These are phyloP conservation scores for Boloria selene DNA, from an alignment of 2,888 invertebrate genomes.

Conservation along the genomic window DNA sequence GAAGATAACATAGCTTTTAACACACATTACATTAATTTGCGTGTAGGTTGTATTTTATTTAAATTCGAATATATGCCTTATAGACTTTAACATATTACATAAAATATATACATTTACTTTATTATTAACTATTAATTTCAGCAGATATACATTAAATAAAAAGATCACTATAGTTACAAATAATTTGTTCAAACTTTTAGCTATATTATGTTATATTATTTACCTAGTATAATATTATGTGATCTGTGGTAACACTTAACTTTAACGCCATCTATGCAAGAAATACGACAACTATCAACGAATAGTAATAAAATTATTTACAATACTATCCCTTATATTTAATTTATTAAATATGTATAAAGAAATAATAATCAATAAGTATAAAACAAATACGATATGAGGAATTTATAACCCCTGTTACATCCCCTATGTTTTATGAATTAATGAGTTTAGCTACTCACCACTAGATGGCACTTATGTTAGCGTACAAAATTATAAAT, in stretches of 20 bases:
- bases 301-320: not conserved
- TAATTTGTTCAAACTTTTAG: too few relatives aligned
- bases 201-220: too few relatives aligned
- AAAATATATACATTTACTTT: not conserved
- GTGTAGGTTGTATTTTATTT: slow-evolving; percentile 9
- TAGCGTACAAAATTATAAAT: not conserved
- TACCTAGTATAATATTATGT: too few relatives aligned
- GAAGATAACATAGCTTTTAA: slow-evolving; percentile 3
- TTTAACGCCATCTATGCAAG: slow-evolving; percentile 32
- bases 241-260: too few relatives aligned
- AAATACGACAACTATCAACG: not conserved
- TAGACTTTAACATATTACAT: not conserved
- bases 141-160: too few relatives aligned
- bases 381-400: not conserved
- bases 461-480: slow-evolving; percentile 60
- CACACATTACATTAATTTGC: slow-evolving; percentile 8
- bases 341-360: not conserved
- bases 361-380: too few relatives aligned
- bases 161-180: too few relatives aligned
- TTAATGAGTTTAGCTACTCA: slow-evolving; percentile 59
- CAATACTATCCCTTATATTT: not conserved
- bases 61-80: not conserved
- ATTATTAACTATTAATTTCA: too few relatives aligned
- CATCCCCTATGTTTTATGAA: not conserved
- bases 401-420: not conserved